Percentiles rank a stretch among this genome's conserved stretches.
Evolutionary conservation across 2,888 invertebrate genomes (phyloP).

Genomic region (Aricia artaxerxes): DNA sequence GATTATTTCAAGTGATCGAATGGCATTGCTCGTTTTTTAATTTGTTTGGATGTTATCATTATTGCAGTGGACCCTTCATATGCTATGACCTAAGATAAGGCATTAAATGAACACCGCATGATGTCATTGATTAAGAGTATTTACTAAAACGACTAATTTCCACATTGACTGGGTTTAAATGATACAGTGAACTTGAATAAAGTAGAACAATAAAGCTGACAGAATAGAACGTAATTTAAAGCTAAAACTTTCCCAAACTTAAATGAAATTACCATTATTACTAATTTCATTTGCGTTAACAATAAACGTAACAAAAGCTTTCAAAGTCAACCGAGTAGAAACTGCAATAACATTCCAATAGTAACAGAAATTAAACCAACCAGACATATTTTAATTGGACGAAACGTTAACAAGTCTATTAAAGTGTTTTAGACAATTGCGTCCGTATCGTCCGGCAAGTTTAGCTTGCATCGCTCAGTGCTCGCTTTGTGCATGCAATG

Average conservation of each 20-base stretch:
- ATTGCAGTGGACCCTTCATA: too few relatives aligned
- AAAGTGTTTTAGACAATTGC: constrained; percentile 48
- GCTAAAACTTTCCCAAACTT: background rate
- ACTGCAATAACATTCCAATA: constrained; percentile 24
- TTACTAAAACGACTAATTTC: too few relatives aligned
- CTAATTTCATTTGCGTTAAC: background rate
- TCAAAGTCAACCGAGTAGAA: constrained; percentile 5
- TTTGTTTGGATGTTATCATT: too few relatives aligned
- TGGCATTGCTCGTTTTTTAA: too few relatives aligned
- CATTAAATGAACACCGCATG: background rate
- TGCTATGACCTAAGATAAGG: background rate
- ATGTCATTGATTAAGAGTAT: background rate
- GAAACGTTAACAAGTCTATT: constrained; percentile 19
- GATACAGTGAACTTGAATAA: background rate
- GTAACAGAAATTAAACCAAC: constrained; percentile 20
- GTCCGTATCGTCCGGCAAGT: constrained; percentile 58
- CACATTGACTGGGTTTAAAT: background rate
- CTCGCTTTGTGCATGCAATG: constrained; percentile 44
- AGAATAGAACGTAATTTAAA: background rate
- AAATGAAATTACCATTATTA: background rate
- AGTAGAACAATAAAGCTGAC: background rate
- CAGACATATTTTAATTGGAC: constrained; percentile 29
- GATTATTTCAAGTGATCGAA: too few relatives aligned
- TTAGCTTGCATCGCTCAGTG: constrained; percentile 54
- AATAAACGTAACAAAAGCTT: constrained; percentile 18